Evolutionary conservation across 2,113 vertebrate genomes (phyloP), one percentile per base, ranked within the genome.

Genomic region (Solea senegalensis): DNA sequence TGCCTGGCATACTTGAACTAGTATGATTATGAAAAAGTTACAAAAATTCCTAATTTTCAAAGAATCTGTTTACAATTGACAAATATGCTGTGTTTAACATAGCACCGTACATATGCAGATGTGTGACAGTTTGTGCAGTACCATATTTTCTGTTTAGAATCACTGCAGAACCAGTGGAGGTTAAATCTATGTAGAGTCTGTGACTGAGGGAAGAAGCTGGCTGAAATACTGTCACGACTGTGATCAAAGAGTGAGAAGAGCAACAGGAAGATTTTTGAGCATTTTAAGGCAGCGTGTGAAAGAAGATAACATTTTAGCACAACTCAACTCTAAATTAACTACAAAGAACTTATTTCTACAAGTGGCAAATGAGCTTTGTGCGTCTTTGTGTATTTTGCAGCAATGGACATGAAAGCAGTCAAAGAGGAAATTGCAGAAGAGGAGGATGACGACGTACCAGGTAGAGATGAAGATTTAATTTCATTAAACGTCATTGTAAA

Each of bases 391-490:
- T 45, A 5, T 70, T 59, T 78, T 73, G 7, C 81, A 93, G 93
- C 90, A 16, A 88, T 92, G 71, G 97, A 98, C 74, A 96, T 95
- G 93, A 98, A 99, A 94, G 93, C 96, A 77, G 95, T 96, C 71
- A 97, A 98, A 92, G 95, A 95, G 78, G 97, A 97, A 92, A 96
- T 96, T 80, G 96, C 95, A 80, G 98, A 99, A 71, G 97, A 99
- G 74, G 97, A 99, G 72, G 97, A 99, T 56, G 98, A 99, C n/a
- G 96, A 99, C 41, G 97, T 99, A 78, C 97, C 97, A 92, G 97
- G 97, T 98, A 94, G 21, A 58, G 43, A 74, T n/a, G 39, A 7
- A 34, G 0, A 34, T 34, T 53, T 58, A 7, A 9, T 26, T 45
- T 45, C 8, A 45, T 45, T 9, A 45, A 9, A 45, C 44, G 3